Conservation (phyloP, 2,797 vertebrate genomes). For the Notolabrus celidotus region DNA sequence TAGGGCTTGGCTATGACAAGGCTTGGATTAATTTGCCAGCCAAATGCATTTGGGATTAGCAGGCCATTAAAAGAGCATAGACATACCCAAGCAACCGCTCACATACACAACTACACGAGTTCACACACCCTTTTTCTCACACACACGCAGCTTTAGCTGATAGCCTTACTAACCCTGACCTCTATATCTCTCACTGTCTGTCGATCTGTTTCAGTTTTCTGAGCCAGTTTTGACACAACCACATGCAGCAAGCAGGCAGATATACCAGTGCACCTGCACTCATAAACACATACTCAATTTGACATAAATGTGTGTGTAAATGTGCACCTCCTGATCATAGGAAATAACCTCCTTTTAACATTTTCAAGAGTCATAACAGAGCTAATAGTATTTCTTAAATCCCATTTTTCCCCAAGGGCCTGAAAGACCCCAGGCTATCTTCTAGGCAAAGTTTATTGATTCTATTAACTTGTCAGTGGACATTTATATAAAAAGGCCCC, state of each 20-base stretch:
- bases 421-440: neutral
- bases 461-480: too few species aligned
- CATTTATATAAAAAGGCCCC: neutral
- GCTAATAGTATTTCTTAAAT: neutral
- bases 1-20: slow-evolving; percentile 77
- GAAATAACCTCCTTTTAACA: neutral
- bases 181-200: slow-evolving; percentile 30
- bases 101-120: slow-evolving; percentile 15
- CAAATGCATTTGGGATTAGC: slow-evolving; percentile 87
- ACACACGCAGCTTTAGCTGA: slow-evolving; percentile 57
- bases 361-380: neutral
- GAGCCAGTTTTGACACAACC: slow-evolving; percentile 38
- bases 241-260: slow-evolving; percentile 32
- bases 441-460: neutral
- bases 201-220: slow-evolving; percentile 31
- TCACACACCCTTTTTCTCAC: slow-evolving; percentile 20
- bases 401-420: neutral
- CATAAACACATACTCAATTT: neutral
- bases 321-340: too few species aligned
- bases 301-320: neutral
- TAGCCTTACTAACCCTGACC: slow-evolving; percentile 67
- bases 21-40: slow-evolving; percentile 85
- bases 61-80: slow-evolving; percentile 82
- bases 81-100: slow-evolving; percentile 33
- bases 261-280: slow-evolving; percentile 16